Percentiles rank a stretch among this genome's conserved stretches.
These are phyloP conservation scores for Sarcophaga peregrina DNA, from an alignment of 1,140 invertebrate species.

Conservation along the genomic window DNA sequence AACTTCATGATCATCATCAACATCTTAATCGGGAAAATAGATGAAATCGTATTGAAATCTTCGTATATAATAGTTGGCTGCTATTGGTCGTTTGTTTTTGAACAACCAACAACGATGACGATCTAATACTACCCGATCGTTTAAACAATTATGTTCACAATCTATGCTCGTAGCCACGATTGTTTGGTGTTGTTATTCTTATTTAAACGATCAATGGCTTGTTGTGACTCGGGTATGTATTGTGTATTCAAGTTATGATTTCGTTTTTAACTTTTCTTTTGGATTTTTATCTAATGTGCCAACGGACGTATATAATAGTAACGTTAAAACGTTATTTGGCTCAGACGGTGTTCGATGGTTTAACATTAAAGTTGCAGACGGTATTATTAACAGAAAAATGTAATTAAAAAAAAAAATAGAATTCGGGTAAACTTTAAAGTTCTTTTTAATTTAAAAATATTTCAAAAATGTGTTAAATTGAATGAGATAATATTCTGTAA, in stretches of 20 bases:
- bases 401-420: neutral
- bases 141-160: too few relatives aligned
- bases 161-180: too few relatives aligned
- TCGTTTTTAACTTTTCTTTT: neutral
- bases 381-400: neutral
- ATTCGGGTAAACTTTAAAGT: neutral
- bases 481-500: too few relatives aligned
- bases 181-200: neutral
- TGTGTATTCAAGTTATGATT: neutral
- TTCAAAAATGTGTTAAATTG: too few relatives aligned
- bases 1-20: too few relatives aligned
- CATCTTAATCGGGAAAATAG: too few relatives aligned
- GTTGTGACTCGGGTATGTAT: neutral
- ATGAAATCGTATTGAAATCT: too few relatives aligned
- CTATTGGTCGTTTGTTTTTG: neutral
- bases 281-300: neutral
- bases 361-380: neutral
- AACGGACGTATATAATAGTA: neutral
- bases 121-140: too few relatives aligned
- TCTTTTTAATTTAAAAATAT: too few relatives aligned
- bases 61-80: neutral
- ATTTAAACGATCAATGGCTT: neutral
- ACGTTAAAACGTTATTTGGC: neutral
- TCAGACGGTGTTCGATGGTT: neutral
- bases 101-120: neutral